These are phyloP conservation scores for Melanotaenia parkinsoni DNA, from an alignment of 2,797 vertebrate species.

Conservation along the genomic window DNA sequence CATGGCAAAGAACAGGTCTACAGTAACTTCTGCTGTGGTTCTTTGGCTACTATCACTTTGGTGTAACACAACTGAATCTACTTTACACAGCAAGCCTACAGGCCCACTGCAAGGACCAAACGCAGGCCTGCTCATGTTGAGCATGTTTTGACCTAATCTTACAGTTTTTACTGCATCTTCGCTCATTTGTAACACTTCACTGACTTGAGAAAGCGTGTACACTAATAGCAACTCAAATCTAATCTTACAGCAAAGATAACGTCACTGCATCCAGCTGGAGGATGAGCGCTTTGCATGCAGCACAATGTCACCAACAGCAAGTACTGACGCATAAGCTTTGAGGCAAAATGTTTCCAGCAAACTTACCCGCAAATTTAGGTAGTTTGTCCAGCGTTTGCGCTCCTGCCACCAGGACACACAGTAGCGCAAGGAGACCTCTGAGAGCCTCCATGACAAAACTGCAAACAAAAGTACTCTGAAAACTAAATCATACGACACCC, in stretches of 20 bases:
- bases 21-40: conserved; percentile 1
- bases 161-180: not conserved
- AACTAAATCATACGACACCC: conserved; percentile 1
- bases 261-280: conserved; percentile 11
- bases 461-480: conserved; percentile 14
- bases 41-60: not conserved
- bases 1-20: conserved; percentile 5
- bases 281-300: conserved; percentile 2
- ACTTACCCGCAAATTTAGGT: conserved; percentile 67
- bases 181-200: conserved; percentile 5
- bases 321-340: not conserved
- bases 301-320: not conserved
- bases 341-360: not conserved
- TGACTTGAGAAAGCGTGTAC: not conserved
- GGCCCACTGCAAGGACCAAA: not conserved
- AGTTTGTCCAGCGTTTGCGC: conserved; percentile 40
- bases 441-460: conserved; percentile 69
- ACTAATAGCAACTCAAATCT: conserved; percentile 29
- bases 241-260: conserved; percentile 17
- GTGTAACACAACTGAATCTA: not conserved
- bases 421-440: conserved; percentile 66
- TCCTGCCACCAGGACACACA: conserved; percentile 65
- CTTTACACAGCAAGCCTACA: not conserved
- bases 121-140: conserved; percentile 14
- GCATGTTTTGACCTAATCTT: not conserved